Conservation (phyloP, 2,888 invertebrate species). For the Drosophila lutescens region DNA sequence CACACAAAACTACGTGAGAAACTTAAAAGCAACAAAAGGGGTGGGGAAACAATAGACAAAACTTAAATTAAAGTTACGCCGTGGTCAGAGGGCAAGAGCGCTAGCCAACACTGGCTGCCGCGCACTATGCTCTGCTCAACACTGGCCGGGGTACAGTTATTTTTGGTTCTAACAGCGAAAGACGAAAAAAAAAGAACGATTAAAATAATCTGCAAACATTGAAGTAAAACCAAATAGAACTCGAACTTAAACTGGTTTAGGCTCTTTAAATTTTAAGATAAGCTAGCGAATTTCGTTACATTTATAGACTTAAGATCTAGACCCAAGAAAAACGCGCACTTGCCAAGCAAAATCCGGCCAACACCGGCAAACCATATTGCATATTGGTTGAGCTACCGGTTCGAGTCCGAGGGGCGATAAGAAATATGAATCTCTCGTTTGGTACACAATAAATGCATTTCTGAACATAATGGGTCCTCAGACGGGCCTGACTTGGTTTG, state of each 20-base stretch:
- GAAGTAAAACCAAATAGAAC: slow-evolving; percentile 4
- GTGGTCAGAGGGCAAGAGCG: slow-evolving; percentile 5
- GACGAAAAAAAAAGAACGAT: slow-evolving; percentile 2
- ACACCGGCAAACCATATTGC: slow-evolving; percentile 25
- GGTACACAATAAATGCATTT: slow-evolving; percentile 41
- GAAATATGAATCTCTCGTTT: slow-evolving; percentile 8
- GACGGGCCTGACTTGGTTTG: slow-evolving; percentile 7
- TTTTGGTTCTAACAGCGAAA: slow-evolving; percentile 31
- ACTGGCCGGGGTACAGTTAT: slow-evolving; percentile 21
- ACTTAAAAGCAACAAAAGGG: slow-evolving; percentile 7
- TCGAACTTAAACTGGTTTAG: slow-evolving; percentile 31
- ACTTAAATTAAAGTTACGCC: slow-evolving; percentile 14
- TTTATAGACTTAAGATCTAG: slow-evolving; percentile 52
- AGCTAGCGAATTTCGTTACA: slow-evolving; percentile 49
- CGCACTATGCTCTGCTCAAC: background rate
- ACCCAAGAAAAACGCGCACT: slow-evolving; percentile 39
- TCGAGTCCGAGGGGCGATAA: slow-evolving; percentile 5
- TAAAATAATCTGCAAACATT: slow-evolving; percentile 2
- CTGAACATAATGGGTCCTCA: slow-evolving; percentile 19
- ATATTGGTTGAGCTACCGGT: slow-evolving; percentile 19
- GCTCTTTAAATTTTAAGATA: slow-evolving; percentile 30
- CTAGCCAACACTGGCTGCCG: background rate
- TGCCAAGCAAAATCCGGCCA: slow-evolving; percentile 41
- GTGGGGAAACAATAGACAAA: slow-evolving; percentile 21
- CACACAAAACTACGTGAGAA: background rate